Base-by-base conservation (phyloP, 2,888 invertebrate species). In the Diarsia rubi region DNA sequence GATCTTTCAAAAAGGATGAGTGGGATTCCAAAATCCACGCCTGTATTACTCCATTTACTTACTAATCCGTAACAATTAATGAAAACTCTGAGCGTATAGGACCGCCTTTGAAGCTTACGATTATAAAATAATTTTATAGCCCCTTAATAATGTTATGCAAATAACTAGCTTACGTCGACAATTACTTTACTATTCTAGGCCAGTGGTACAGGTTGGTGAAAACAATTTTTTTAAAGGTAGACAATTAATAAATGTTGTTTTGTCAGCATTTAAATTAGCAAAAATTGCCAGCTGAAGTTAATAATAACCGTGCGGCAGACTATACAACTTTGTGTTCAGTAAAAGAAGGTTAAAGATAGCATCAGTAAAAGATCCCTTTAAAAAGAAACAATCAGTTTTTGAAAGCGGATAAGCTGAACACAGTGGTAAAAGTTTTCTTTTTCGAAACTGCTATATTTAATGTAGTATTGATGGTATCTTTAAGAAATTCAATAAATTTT, bases 91-190 rank as follows among this genome's bases (percentile, higher is more conserved):
- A 60, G 65, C 19, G 37, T 14, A 12, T n/a, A 12, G 24, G 19
- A 60, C 52, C 31, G 66, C 31, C 65, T 81, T 63, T 64, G 60
- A 81, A 69, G 57, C 16, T 57, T 47, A 73, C 27, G 63, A 77
- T 80, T 62, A 62, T 66, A 42, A 72, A 60, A 69, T 66, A 45
- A 49, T 81, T 71, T 60, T 66, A 82, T 66, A 37, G 47, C 63
- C 37, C 54, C 57, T n/a, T n/a, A n/a, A 73, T 67, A 73, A 65
- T 42, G 71, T 70, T 80, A 78, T 80, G 82, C 52, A 72, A 77
- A 84, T 84, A 69, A 62, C 76, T 62, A 49, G 73, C 59, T 63
- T 57, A 27, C 68, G 67, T 63, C 49, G 81, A 44, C 70, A 72
- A 73, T 70, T 27, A 68, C 63, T 69, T 44, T 44, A 45, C 27